These are phyloP conservation scores for Dendropsophus ebraccatus DNA, from an alignment of 2,113 vertebrate genomes.

Conservation along the genomic window DNA sequence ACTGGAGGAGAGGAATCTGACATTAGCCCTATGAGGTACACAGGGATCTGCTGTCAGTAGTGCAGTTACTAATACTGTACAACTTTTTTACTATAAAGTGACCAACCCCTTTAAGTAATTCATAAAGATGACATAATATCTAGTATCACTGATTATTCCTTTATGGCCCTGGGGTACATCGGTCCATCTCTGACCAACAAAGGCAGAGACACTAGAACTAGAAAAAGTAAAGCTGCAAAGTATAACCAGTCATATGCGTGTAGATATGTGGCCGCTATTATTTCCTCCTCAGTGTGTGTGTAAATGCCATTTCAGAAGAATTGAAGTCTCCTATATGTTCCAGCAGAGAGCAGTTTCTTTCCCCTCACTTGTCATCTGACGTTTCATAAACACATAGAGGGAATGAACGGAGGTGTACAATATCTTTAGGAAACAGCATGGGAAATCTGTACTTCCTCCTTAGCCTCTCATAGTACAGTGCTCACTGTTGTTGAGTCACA, in stretches of 20 bases:
- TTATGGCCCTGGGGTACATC: background rate
- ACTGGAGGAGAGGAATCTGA: no score
- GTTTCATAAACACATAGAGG: constrained; percentile 11
- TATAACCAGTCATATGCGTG: background rate
- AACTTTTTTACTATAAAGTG: no score
- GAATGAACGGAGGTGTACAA: constrained; percentile 34
- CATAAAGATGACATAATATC: no score
- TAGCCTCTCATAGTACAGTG: constrained; percentile 61
- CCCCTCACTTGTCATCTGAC: background rate
- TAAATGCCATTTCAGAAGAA: background rate
- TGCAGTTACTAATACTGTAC: no score
- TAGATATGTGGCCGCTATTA: background rate
- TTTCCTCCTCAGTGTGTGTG: background rate
- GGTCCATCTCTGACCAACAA: background rate
- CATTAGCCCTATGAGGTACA: no score
- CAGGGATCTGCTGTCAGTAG: no score
- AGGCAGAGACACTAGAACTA: background rate
- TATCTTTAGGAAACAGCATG: constrained; percentile 76
- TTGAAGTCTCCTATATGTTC: background rate
- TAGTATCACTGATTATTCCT: background rate
- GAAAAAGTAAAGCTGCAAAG: background rate
- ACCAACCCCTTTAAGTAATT: no score
- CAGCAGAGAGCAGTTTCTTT: background rate
- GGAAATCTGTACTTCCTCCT: constrained; percentile 69
- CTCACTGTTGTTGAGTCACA: constrained; percentile 65